Conservation (phyloP, 2,888 invertebrate genomes). For the Hydrotaea cyrtoneurina region DNA sequence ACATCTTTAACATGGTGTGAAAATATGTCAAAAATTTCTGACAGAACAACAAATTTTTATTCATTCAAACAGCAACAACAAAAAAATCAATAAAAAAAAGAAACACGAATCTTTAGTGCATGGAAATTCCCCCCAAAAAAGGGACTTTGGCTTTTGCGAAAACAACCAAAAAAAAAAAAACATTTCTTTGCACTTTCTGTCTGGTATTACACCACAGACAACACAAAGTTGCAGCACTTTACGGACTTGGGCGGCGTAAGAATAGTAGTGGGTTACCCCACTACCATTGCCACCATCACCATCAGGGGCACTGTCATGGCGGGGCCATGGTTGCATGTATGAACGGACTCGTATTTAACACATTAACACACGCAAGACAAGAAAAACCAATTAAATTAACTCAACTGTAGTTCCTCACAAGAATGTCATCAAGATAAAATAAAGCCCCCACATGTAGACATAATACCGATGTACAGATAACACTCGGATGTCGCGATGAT, state of each 20-base stretch:
- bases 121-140: slow-evolving; percentile 35
- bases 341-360: slow-evolving; percentile 34
- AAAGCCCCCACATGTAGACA: slow-evolving; percentile 20
- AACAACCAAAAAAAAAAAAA: slow-evolving; percentile 28
- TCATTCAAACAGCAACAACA: not conserved
- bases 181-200: slow-evolving; percentile 51
- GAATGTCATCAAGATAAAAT: slow-evolving; percentile 73
- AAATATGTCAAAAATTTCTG: slow-evolving; percentile 39
- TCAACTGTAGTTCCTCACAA: slow-evolving; percentile 79
- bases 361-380: slow-evolving; percentile 71
- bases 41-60: slow-evolving; percentile 44
- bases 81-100: not conserved
- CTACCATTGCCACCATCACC: not conserved
- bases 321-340: not conserved
- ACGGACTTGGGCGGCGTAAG: not conserved
- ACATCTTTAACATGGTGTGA: slow-evolving; percentile 37
- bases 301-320: not conserved
- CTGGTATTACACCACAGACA: slow-evolving; percentile 26
- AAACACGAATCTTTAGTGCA: not conserved
- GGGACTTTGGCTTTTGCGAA: slow-evolving; percentile 39
- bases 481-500: not conserved
- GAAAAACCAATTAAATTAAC: slow-evolving; percentile 80
- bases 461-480: not conserved
- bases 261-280: not conserved
- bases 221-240: slow-evolving; percentile 3